Evolutionary conservation across 1,140 invertebrate genomes (phyloP), one percentile per base, ranked within the genome.

Genomic region (Orchesella cincta): DNA sequence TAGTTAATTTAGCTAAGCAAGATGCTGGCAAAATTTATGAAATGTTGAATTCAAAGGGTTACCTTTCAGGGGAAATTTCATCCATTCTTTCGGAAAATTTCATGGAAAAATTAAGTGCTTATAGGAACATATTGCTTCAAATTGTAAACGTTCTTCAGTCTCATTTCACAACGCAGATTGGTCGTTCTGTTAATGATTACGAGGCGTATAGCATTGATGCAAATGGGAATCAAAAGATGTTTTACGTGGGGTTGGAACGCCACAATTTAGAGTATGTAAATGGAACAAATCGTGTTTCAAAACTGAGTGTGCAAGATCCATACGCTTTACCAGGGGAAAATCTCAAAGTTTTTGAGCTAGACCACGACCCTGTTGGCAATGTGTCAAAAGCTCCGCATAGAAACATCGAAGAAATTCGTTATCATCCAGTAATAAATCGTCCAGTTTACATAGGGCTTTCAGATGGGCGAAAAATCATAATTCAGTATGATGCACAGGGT

Each of bases 401-500:
- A 23, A 31, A n/a, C 18, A 75, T 78, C 23, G 14, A 46, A 29
- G 2, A 26, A 14, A 78, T 78, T 16, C 20, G 33, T 20, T 79
- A 79, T 31, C 18, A 79, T 35, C 35, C 51, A 2, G 26, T 64
- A 0, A 57, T 67, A 1, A 46, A 73, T 2, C 74, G 74, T 0
- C 36, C 75, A 5, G 29, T 35, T 1, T 26, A 18, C 18, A 72
- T 78, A 16, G 29, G 46, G n/a, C 8, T 78, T 23, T 20, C 16
- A 34, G 77, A 76, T 12, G 77, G 77, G 8, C 3, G 33, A 8
- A 29, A 18, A 20, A 16, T 75, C 57, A 20, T 18, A n/a, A 70
- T 78, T 36, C 18, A 1, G 1, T 78, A 78, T 54, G 77, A 78
- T 26, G 54, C 1, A 1, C 73, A 78, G 20, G 77, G 77, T 5